phyloP scores from a whole-genome alignment of 2,888 invertebrate species.

The Luffia ferchaultella region DNA sequence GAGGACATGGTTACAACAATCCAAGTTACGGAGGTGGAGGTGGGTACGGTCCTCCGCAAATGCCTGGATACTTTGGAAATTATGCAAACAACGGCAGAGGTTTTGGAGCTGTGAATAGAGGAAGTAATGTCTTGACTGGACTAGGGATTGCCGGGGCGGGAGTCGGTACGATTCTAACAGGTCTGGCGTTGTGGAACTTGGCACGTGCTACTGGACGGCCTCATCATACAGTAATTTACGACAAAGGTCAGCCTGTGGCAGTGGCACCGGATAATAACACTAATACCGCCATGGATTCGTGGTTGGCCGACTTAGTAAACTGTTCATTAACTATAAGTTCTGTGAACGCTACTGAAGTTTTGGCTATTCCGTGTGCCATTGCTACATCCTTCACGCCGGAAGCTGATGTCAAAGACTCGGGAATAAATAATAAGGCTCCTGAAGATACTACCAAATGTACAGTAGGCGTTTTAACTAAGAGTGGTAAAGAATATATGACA shows the following conservation, averaged over 20 bases:
- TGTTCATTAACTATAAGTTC: conserved; percentile 51
- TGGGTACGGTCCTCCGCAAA: conserved; percentile 36
- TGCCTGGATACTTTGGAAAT: conserved; percentile 51
- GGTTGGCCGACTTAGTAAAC: conserved; percentile 49
- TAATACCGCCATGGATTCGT: conserved; percentile 33
- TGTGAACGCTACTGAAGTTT: conserved; percentile 44
- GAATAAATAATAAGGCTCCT: conserved; percentile 24
- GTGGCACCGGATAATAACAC: conserved; percentile 43
- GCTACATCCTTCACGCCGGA: conserved; percentile 58
- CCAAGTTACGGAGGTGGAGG: conserved; percentile 27
- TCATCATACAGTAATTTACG: conserved; percentile 54
- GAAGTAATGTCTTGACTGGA: conserved; percentile 40
- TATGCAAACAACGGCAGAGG: conserved; percentile 32
- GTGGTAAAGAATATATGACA: conserved; percentile 48
- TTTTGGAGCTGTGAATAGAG: conserved; percentile 38
- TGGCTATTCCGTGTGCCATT: conserved; percentile 57
- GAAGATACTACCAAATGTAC: conserved; percentile 51
- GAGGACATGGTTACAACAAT: conserved; percentile 21
- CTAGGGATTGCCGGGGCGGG: conserved; percentile 56
- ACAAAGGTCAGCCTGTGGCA: conserved; percentile 52
- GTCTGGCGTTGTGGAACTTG: conserved; percentile 58
- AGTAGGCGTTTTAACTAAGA: conserved; percentile 47
- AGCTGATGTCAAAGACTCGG: conserved; percentile 41
- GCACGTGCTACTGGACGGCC: conserved; percentile 49
- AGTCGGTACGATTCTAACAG: conserved; percentile 53